Evolutionary conservation across 2,113 vertebrate species (phyloP), one percentile per base, ranked within the genome.

Genomic region (Glareola pratincola): DNA sequence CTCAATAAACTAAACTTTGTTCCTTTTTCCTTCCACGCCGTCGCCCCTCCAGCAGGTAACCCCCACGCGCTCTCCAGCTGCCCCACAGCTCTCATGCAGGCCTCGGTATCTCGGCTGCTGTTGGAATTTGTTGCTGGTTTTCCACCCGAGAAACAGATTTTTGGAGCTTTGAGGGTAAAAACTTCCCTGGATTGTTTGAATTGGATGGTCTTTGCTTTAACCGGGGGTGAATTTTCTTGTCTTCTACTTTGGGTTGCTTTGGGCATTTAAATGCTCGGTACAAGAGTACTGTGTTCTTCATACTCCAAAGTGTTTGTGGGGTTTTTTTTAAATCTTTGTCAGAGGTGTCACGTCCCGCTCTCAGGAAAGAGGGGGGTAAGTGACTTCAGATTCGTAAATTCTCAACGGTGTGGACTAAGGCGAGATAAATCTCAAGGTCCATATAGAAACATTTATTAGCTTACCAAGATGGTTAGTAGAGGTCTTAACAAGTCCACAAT

Each of bases 81-180:
- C 57, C n/a, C 45, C 27, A 6, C 48, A 15, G 47, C 41, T 54
- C 32, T 66, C 18, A 3, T 3, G 12, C 23, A 62, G 39, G 36
- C 51, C 36, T 80, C 0, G 0, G 24, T 14, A 10, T 53, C 23
- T 60, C 8, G 0, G 17, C 50, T 67, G 43, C 20, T 85, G 1
- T 56, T 71, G 48, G 16, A 75, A n/a, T 75, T 82, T 8, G 3
- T 53, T 82, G 36, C 54, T 1, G 1, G 17, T 66, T 94, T 94
- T 79, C 27, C 57, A 54, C 39, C 37, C 27, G 41, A 83, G 48
- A 84, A 77, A 47, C 6, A 63, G 54, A 47, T 54, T 72, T 68
- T 75, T 54, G 20, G 30, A 63, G 29, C 17, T 48, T 50, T 64
- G n/a, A 69, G 41, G 37, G 75, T 48, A 62, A 86, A 76, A 54